Percentiles rank a stretch among this genome's conserved stretches.
Conservation (phyloP, 1,140 invertebrate genomes). For the Antheraea mylitta region DNA sequence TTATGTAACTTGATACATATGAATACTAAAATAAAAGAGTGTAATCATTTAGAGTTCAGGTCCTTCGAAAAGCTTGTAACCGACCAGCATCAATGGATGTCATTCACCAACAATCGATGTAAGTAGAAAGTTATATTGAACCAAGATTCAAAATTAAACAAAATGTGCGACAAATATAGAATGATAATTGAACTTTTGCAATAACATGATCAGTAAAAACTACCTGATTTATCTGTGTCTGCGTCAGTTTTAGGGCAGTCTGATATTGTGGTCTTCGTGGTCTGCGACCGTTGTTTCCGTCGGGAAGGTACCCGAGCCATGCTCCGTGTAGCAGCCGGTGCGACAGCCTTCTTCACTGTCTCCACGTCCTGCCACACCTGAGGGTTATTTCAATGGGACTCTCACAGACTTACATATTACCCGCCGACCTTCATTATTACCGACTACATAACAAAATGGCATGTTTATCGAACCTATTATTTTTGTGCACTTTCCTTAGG, state of each 20-base stretch:
- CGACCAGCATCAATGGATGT: too few species aligned
- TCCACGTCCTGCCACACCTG: conserved; percentile 85
- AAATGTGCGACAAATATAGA: too few species aligned
- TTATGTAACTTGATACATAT: too few species aligned
- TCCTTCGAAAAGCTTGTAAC: too few species aligned
- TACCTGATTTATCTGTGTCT: conserved; percentile 36
- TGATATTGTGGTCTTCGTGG: conserved; percentile 29
- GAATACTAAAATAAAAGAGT: too few species aligned
- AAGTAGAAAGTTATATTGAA: too few species aligned
- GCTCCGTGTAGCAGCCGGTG: conserved; percentile 75
- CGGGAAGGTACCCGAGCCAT: conserved; percentile 49
- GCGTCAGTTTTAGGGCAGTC: conserved; percentile 54
- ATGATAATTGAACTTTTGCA: background rate
- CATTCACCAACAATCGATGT: too few species aligned
- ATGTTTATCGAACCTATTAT: too few species aligned
- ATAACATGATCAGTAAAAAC: background rate
- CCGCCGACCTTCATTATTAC: background rate
- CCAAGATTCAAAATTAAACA: too few species aligned
- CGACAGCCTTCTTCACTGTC: conserved; percentile 83
- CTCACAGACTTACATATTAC: background rate
- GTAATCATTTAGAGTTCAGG: too few species aligned
- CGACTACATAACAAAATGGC: too few species aligned
- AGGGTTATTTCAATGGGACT: background rate
- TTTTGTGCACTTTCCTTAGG: too few species aligned
- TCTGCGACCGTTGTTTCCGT: conserved; percentile 30